phyloP scores from a whole-genome alignment of 2,113 vertebrate species.

The Melanostigma gelatinosum region DNA sequence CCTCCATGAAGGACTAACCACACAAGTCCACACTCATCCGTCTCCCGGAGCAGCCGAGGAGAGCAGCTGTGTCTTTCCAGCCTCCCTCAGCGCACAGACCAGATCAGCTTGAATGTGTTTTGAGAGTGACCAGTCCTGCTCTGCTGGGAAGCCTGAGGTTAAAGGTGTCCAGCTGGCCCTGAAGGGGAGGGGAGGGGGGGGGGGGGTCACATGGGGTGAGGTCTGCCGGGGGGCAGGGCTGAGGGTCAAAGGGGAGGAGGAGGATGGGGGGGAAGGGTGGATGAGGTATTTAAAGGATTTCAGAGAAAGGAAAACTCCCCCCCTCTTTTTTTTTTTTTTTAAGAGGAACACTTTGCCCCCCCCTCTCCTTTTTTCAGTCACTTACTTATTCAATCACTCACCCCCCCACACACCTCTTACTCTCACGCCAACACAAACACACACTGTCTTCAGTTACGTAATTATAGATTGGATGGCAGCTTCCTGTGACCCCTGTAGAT shows the following conservation, averaged over 20 bases:
- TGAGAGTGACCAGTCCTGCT: conserved; percentile 67
- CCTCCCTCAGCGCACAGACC: background rate
- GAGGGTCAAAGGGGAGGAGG: conserved; percentile 73
- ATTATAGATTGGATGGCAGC: conserved; percentile 44
- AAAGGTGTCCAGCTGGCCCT: conserved; percentile 79
- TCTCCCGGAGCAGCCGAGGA: conserved; percentile 8
- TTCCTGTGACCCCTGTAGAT: background rate
- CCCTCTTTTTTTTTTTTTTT: conserved; percentile 43
- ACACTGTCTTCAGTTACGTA: conserved; percentile 54
- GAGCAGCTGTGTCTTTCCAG: conserved; percentile 55
- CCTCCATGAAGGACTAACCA: conserved; percentile 31
- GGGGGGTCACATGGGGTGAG: conserved; percentile 62
- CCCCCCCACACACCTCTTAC: background rate
- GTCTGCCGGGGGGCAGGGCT: conserved; percentile 65
- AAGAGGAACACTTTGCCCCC: conserved; percentile 54
- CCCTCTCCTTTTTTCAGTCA: conserved; percentile 33
- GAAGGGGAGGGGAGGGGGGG: conserved; percentile 57
- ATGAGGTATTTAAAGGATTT: conserved; percentile 79
- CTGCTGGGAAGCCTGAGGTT: conserved; percentile 58
- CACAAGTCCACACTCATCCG: conserved; percentile 28
- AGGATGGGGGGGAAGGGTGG: conserved; percentile 59
- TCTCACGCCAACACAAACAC: conserved; percentile 25
- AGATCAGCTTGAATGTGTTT: conserved; percentile 49
- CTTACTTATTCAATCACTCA: background rate
- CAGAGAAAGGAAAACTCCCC: conserved; percentile 68